A percentile compares a stretch with the other conserved stretches of the same genome.
Conservation (phyloP, 1,140 invertebrate species). For the Papilio polytes region DNA sequence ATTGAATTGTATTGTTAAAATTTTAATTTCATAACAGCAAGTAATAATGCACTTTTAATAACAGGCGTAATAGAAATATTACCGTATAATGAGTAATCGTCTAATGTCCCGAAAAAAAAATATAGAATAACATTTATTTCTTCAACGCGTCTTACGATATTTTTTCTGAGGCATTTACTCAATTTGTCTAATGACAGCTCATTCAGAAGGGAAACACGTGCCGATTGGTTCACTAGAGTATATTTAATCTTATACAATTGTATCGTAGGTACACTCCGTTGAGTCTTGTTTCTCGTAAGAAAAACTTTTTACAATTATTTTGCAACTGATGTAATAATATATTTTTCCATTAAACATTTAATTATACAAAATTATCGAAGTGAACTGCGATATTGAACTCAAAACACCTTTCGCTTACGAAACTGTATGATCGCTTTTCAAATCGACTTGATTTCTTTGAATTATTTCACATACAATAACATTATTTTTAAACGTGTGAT, state of each 20-base stretch:
- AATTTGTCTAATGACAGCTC: constrained; percentile 37
- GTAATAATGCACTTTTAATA: background rate
- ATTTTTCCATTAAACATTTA: background rate
- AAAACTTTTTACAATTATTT: background rate
- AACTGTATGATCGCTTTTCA: background rate
- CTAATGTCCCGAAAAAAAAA: constrained; percentile 33
- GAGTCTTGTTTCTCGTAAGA: background rate
- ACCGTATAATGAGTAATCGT: background rate
- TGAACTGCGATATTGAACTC: background rate
- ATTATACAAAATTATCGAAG: background rate
- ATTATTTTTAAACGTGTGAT: background rate
- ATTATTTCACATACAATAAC: background rate
- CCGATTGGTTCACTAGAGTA: constrained; percentile 19
- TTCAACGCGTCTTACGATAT: background rate
- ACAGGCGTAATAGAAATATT: background rate
- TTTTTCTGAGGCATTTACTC: constrained; percentile 31
- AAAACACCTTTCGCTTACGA: background rate
- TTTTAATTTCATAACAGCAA: background rate
- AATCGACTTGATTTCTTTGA: background rate
- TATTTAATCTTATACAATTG: background rate
- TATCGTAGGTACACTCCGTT: constrained; percentile 1
- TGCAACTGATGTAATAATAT: background rate
- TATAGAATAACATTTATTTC: constrained; percentile 30
- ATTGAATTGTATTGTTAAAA: background rate
- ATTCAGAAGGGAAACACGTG: constrained; percentile 24